phyloP scores from a whole-genome alignment of 1,140 invertebrate species.

The Phymorhynchus buccinoides region DNA sequence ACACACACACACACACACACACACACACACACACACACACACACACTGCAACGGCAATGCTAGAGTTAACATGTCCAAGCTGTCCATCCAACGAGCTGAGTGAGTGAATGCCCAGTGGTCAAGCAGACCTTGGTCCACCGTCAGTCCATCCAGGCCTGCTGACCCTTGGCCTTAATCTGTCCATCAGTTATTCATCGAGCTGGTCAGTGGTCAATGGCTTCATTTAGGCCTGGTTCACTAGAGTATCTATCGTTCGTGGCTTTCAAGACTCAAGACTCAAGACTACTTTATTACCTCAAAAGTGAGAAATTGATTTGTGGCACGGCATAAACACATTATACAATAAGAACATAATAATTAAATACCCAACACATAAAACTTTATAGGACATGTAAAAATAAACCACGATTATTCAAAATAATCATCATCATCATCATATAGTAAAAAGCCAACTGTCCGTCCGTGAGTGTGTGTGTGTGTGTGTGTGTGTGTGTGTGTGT shows the following conservation, averaged over 20 bases:
- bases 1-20: slow-evolving; percentile 3
- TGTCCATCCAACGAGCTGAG: too few relatives aligned
- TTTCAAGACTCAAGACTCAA: too few relatives aligned
- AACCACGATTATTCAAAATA: too few relatives aligned
- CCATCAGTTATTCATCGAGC: background rate
- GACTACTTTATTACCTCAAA: too few relatives aligned
- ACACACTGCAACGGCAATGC: background rate
- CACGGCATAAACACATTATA: too few relatives aligned
- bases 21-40: slow-evolving; percentile 13
- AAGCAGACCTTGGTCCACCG: too few relatives aligned
- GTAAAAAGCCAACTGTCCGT: too few relatives aligned
- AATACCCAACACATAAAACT: background rate
- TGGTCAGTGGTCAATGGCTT: background rate
- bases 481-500: background rate
- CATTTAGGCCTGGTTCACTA: too few relatives aligned
- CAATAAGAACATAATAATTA: background rate
- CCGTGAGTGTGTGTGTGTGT: background rate
- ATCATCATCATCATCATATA: too few relatives aligned
- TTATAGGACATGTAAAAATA: background rate
- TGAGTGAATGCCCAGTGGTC: too few relatives aligned
- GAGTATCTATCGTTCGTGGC: too few relatives aligned
- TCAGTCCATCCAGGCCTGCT: background rate
- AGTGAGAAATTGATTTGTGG: background rate
- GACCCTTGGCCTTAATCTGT: background rate
- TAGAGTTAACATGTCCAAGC: too few relatives aligned